phyloP scores from a whole-genome alignment of 2,113 vertebrate genomes.

The Cyphomyrus plagiostoma region DNA sequence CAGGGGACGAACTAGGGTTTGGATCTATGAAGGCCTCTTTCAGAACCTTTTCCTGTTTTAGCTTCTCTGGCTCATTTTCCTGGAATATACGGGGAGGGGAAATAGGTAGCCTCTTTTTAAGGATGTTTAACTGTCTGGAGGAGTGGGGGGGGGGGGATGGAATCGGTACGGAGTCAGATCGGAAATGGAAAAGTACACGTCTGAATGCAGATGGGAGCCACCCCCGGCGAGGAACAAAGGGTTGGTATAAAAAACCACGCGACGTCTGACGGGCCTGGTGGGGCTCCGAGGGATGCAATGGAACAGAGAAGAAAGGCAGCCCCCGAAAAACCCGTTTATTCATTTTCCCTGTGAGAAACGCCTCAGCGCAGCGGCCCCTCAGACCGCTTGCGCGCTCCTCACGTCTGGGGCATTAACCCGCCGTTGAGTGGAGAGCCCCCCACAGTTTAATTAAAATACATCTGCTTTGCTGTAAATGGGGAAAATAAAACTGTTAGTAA shows the following conservation, averaged over 20 bases:
- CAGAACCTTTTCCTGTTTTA: not conserved
- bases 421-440: not conserved
- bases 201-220: not conserved
- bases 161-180: not conserved
- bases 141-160: not conserved
- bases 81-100: not conserved
- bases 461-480: conserved; percentile 10
- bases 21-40: not conserved
- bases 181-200: not conserved
- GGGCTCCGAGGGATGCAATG: not conserved
- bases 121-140: not conserved
- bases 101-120: not conserved
- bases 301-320: no score
- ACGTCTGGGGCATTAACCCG: not conserved
- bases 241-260: not conserved
- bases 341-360: not conserved
- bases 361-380: not conserved
- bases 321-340: not conserved
- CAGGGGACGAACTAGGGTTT: not conserved
- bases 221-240: not conserved
- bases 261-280: not conserved
- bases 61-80: not conserved
- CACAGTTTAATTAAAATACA: conserved; percentile 21
- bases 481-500: conserved; percentile 15
- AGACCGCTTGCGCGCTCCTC: not conserved